Conservation (phyloP, 1,140 invertebrate species). For the Semibalanus balanoides region DNA sequence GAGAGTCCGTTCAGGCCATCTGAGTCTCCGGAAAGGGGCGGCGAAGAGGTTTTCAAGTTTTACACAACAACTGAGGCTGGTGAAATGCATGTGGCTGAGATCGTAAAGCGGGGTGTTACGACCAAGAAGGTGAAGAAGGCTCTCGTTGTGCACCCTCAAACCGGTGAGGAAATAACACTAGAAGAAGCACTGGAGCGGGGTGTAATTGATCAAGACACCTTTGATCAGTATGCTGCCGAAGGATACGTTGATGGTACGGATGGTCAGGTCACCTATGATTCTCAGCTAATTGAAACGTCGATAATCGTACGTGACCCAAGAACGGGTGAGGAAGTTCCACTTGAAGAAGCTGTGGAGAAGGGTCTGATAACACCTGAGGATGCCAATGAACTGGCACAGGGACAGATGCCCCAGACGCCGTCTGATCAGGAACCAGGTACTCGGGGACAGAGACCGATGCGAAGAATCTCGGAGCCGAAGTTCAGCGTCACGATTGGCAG, state of each 20-base stretch:
- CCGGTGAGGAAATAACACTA: slow-evolving; percentile 22
- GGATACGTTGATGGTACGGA: slow-evolving; percentile 13
- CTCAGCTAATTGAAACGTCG: slow-evolving; percentile 14
- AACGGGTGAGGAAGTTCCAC: slow-evolving; percentile 54
- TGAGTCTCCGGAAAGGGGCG: background rate
- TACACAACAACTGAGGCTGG: background rate
- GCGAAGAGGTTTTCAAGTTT: background rate
- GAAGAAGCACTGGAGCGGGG: slow-evolving; percentile 34
- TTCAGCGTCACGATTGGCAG: slow-evolving; percentile 47
- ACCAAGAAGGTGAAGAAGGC: background rate
- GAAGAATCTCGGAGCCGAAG: slow-evolving; percentile 42
- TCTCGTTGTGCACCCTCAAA: slow-evolving; percentile 16
- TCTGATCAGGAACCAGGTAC: background rate
- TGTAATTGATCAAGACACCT: slow-evolving; percentile 56
- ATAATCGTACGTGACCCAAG: slow-evolving; percentile 48
- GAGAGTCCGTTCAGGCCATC: background rate
- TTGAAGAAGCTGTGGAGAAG: slow-evolving; percentile 45
- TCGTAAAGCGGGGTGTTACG: background rate
- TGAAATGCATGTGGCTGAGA: background rate
- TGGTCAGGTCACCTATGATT: slow-evolving; percentile 1
- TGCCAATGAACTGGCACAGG: slow-evolving; percentile 23
- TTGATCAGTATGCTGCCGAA: slow-evolving; percentile 29
- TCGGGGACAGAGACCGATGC: background rate
- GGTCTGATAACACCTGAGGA: slow-evolving; percentile 34
- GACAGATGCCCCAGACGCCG: background rate